Conservation (phyloP, 2,888 invertebrate species). For the Nudaria mundana region DNA sequence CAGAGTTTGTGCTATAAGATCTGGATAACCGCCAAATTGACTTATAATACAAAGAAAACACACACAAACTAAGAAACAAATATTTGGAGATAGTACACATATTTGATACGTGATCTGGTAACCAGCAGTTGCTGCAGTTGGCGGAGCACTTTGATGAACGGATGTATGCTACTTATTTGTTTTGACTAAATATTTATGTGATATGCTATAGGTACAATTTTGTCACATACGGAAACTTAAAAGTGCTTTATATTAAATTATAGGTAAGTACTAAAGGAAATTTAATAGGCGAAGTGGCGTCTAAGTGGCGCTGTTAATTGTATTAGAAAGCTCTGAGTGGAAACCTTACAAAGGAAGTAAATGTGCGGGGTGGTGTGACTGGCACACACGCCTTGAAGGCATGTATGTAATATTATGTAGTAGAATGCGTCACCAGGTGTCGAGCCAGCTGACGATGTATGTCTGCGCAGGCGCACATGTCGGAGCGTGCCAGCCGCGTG, state of each 20-base stretch:
- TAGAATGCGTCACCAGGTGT: constrained; percentile 55
- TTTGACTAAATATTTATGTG: no score
- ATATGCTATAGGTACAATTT: no score
- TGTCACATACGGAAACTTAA: neutral
- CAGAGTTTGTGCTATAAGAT: no score
- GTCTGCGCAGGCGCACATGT: constrained; percentile 41
- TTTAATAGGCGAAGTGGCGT: constrained; percentile 21
- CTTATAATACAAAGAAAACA: no score
- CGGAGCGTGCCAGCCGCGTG: constrained; percentile 67
- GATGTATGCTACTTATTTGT: no score
- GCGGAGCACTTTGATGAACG: no score
- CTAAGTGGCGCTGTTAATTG: constrained; percentile 43
- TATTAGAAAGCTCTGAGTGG: constrained; percentile 48
- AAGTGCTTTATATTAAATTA: constrained; percentile 16
- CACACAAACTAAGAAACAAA: no score
- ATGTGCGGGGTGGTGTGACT: constrained; percentile 16
- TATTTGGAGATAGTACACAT: no score
- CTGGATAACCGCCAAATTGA: no score
- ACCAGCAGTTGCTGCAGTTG: no score
- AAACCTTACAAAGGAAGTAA: constrained; percentile 55
- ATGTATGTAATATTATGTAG: no score
- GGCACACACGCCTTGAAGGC: constrained; percentile 18
- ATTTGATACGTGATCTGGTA: no score
- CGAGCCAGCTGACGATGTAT: constrained; percentile 53
- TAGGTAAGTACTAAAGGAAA: constrained; percentile 15